Conservation (phyloP, 2,888 invertebrate species). For the Lithophane ornitopus region DNA sequence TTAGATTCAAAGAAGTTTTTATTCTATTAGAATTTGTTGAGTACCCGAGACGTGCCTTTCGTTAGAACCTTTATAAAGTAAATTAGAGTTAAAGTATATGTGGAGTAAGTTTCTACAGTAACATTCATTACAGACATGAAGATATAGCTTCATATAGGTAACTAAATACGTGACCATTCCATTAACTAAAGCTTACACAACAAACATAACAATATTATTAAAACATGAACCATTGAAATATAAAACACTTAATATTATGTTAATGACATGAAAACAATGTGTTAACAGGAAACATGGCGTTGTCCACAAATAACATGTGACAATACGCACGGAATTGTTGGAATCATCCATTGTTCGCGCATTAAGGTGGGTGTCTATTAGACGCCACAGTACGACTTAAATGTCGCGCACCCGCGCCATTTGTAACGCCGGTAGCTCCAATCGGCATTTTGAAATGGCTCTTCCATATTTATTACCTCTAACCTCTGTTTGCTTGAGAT, state of each 20-base stretch:
- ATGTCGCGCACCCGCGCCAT: slow-evolving; percentile 37
- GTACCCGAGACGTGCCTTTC: slow-evolving; percentile 21
- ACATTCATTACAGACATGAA: background rate
- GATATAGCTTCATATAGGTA: background rate
- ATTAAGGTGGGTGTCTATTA: slow-evolving; percentile 49
- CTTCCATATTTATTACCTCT: slow-evolving; percentile 48
- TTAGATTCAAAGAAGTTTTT: slow-evolving; percentile 18
- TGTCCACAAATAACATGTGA: slow-evolving; percentile 58
- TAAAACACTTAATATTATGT: slow-evolving; percentile 56
- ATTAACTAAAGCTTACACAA: slow-evolving; percentile 3
- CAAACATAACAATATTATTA: slow-evolving; percentile 24
- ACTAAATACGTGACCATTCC: slow-evolving; percentile 19
- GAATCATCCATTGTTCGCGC: slow-evolving; percentile 62
- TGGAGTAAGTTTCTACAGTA: background rate
- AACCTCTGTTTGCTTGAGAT: slow-evolving; percentile 14
- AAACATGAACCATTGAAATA: slow-evolving; percentile 41
- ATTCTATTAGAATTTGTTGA: slow-evolving; percentile 13
- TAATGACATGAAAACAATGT: slow-evolving; percentile 61
- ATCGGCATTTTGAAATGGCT: slow-evolving; percentile 48
- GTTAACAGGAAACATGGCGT: slow-evolving; percentile 60
- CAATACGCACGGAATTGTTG: slow-evolving; percentile 58
- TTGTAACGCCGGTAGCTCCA: slow-evolving; percentile 43
- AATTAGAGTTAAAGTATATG: background rate
- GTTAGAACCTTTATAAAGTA: slow-evolving; percentile 1
- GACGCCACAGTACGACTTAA: slow-evolving; percentile 42